Evolutionary conservation across 2,113 vertebrate genomes (phyloP), one percentile per base, ranked within the genome.

Genomic region (Dryoscopus gambensis): DNA sequence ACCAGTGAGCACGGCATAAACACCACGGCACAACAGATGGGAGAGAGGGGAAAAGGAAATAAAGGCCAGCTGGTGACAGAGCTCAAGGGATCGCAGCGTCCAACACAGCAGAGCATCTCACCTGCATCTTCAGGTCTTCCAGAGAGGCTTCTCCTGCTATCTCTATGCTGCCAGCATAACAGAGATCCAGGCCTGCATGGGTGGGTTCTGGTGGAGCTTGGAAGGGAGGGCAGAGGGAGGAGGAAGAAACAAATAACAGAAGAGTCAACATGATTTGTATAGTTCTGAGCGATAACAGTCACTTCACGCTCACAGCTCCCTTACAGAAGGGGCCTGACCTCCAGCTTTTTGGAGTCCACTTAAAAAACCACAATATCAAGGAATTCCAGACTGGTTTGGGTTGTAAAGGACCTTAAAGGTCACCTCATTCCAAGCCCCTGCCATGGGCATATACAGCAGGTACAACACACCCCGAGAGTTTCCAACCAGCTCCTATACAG

Each of bases 71-170:
- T 37, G 52, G 97, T 96, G 96, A 93, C 88, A 94, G 86, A 94
- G 81, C 95, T 95, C 86, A 44, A 55, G 79, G 70, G 81, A 95
- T 74, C 62, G 50, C 12, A 71, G 59, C 5, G 16, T 62, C 69
- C 56, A 82, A 24, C 17, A 55, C 64, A 59, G 90, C 52, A 74
- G 65, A 89, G 60, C 77, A 93, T 65, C 97, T 92, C 96, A 99
- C 99, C 99, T 99, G 99, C 93, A 97, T 97, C 96, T 99, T 99
- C 53, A 99, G 98, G 37, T 99, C 99, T 22, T 97, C 98, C 95
- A 99, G 78, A 5, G 97, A 97, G 70, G 98, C 98, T 22, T 99
- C 99, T 73, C 98, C 98, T 20, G 98, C 98, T 95, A 99, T 98
- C 81, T 99, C 98, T 55, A 99, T 70, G 71, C 97, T 97, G 47